Percentiles rank a stretch among this genome's conserved stretches.
Evolutionary conservation across 2,888 invertebrate genomes (phyloP).

Genomic region (Patella ulyssiponensis): DNA sequence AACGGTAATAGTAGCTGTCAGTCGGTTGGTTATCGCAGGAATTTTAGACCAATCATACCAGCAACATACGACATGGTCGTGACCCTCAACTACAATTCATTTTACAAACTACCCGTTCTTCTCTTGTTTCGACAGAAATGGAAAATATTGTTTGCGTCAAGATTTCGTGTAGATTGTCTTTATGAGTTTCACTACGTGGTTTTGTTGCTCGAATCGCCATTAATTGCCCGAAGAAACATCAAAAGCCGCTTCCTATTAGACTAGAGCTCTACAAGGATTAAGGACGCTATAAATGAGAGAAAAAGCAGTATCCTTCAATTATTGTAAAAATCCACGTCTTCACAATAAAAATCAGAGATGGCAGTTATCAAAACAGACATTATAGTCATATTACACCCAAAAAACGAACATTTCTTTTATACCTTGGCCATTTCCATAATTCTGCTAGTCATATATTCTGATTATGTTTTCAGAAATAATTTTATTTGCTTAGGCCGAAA

Average conservation of each 20-base stretch:
- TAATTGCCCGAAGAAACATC: conserved; percentile 4
- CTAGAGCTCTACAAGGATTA: background rate
- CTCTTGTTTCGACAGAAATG: background rate
- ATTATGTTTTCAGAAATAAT: too few species aligned
- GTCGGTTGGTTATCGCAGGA: background rate
- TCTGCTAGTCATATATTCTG: too few species aligned
- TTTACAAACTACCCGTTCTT: background rate
- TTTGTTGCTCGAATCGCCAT: conserved; percentile 5
- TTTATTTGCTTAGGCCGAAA: too few species aligned
- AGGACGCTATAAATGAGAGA: background rate
- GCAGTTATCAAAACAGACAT: background rate
- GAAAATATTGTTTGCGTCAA: conserved; percentile 11
- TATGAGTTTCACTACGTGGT: conserved; percentile 7
- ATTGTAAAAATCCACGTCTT: conserved; percentile 5
- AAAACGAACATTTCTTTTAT: background rate
- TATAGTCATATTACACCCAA: conserved; percentile 10
- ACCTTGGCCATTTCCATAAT: background rate
- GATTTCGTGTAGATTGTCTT: conserved; percentile 9
- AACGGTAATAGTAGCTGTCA: conserved; percentile 5
- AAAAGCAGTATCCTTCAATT: conserved; percentile 7
- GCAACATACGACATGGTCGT: background rate
- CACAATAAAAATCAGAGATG: background rate
- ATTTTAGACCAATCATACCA: background rate
- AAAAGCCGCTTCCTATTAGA: conserved; percentile 7
- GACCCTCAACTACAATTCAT: conserved; percentile 9